phyloP scores from a whole-genome alignment of 2,113 vertebrate species.

The Oreochromis spilurus region DNA sequence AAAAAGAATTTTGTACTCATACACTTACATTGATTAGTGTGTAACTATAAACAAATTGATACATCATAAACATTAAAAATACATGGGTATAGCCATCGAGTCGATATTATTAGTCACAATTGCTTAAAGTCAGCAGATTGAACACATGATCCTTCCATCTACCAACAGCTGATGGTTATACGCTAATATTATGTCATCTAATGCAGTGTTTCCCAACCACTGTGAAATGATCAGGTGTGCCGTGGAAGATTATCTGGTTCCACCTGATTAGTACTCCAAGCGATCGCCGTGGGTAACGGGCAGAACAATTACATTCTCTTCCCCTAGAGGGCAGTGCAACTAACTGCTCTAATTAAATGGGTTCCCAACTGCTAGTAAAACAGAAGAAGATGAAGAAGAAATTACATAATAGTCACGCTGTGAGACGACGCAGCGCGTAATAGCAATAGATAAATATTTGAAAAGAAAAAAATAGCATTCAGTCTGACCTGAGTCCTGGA shows the following conservation, averaged over 20 bases:
- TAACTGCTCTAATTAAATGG: background rate
- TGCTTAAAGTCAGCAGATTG: background rate
- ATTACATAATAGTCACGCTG: background rate
- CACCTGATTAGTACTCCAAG: background rate
- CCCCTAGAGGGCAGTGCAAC: background rate
- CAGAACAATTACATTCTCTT: background rate
- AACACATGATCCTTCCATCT: background rate
- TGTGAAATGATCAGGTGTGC: background rate
- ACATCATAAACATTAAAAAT: background rate
- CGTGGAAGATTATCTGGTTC: background rate
- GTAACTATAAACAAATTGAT: background rate
- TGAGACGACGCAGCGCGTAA: background rate
- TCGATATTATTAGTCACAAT: background rate
- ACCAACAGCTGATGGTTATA: background rate
- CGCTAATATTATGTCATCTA: rapidly evolving
- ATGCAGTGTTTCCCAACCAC: background rate
- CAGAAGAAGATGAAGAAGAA: background rate
- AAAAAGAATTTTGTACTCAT: background rate
- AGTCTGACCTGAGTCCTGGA: background rate
- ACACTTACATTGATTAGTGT: background rate
- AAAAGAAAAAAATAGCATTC: background rate
- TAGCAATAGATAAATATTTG: background rate
- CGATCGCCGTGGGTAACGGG: rapidly evolving
- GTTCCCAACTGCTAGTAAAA: background rate
- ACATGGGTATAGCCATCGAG: background rate